Conservation (phyloP, 2,888 invertebrate genomes). For the Koerneria pararmatus region DNA sequence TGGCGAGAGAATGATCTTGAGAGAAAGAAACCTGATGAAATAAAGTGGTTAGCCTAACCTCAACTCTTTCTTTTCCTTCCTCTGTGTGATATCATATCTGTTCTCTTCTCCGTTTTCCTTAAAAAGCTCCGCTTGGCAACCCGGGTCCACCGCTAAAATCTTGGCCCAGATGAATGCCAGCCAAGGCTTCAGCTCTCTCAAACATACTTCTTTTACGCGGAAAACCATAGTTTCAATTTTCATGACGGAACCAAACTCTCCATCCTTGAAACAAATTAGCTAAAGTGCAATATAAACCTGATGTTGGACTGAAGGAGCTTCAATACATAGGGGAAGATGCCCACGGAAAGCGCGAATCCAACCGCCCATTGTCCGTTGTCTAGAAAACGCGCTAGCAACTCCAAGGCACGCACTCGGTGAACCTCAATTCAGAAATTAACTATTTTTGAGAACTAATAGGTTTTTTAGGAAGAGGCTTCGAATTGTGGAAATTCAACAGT, state of each 20-base stretch:
- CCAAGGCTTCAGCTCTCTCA: conserved; percentile 78
- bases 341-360: conserved; percentile 76
- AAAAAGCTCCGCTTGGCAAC: conserved; percentile 81
- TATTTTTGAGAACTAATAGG: too few species aligned
- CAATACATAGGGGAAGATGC: conserved; percentile 89
- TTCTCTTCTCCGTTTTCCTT: conserved; percentile 38
- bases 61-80: conserved; percentile 22
- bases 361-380: conserved; percentile 95
- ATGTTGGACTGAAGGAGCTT: conserved; percentile 78
- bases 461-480: too few species aligned
- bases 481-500: too few species aligned
- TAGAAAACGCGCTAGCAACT: conserved; percentile 83
- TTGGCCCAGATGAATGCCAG: conserved; percentile 98
- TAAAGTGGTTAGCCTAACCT: conserved; percentile 1
- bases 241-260: too few species aligned
- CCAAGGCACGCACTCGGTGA: conserved; percentile 88
- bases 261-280: too few species aligned
- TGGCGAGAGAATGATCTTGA: neutral
- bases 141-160: conserved; percentile 85
- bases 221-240: too few species aligned
- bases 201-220: too few species aligned
- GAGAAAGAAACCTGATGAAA: neutral
- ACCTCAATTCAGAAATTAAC: conserved; percentile 66
- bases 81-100: conserved; percentile 4
- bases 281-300: too few species aligned